Evolutionary conservation across 2,888 invertebrate genomes (phyloP).

Genomic region (Mesodorylaimus sp.): DNA sequence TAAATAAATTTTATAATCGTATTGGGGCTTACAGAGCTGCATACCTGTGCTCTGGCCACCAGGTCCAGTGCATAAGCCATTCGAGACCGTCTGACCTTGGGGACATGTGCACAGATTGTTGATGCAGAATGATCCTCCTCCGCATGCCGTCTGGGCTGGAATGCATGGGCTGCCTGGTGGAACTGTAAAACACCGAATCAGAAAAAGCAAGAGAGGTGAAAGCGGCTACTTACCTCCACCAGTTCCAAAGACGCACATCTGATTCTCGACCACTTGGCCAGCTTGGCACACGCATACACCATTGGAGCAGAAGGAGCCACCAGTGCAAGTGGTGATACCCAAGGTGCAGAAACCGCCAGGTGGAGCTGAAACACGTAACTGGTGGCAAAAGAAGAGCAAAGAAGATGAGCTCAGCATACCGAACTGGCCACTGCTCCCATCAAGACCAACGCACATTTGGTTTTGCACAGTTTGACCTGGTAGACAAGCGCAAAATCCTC

Average conservation of each 20-base stretch:
- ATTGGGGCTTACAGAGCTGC: too few species aligned
- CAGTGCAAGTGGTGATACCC: conserved; percentile 13
- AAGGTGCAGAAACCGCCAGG: too few species aligned
- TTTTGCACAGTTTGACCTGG: not conserved
- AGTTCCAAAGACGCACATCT: too few species aligned
- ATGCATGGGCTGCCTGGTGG: conserved; percentile 17
- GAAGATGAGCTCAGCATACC: not conserved
- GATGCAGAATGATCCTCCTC: conserved; percentile 15
- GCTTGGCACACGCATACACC: conserved; percentile 17
- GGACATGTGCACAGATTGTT: conserved; percentile 15
- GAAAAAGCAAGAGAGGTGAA: not conserved
- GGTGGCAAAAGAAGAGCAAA: too few species aligned
- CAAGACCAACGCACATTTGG: not conserved
- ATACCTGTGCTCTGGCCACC: not conserved
- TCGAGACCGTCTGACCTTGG: conserved; percentile 14
- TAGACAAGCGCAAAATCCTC: conserved; percentile 1
- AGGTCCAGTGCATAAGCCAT: not conserved
- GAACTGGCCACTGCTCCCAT: too few species aligned
- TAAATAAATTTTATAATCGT: too few species aligned
- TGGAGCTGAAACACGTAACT: too few species aligned
- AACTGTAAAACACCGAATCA: conserved; percentile 14
- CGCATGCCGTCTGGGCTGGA: conserved; percentile 9
- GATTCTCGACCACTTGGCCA: too few species aligned
- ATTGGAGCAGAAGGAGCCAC: conserved; percentile 16
- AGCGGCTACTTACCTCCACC: too few species aligned